Evolutionary conservation across 1,140 invertebrate species (phyloP), one percentile per base, ranked within the genome.

Genomic region (Colletes latitarsis): DNA sequence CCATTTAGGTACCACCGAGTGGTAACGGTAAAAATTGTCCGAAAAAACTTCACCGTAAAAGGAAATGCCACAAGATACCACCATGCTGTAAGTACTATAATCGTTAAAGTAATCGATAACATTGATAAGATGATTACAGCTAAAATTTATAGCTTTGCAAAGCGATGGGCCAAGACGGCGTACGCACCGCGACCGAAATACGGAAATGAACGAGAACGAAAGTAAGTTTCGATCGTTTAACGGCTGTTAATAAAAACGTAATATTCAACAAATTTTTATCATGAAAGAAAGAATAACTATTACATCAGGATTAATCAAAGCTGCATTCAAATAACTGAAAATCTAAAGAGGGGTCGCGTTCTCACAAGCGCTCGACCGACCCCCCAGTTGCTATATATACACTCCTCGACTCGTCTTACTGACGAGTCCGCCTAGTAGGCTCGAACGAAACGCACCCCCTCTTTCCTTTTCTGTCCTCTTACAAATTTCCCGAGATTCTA

Each of bases 1-100:
- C 8, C 14, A 41, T 57, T 8, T n/a, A 86, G 85, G 17, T 70
- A 10, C 14, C 53, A 41, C 12, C 69, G 15, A 57, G n/a, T 41
- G 77, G 63, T 14, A 72, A 63, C 5, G 97, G 97, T 9, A 95
- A 94, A 82, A 92, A 89, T 4, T 97, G 97, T 89, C 96, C 96
- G 1, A 94, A 93, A 78, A 95, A 95, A 83, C 83, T 95, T 66
- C 86, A 94, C 0, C 93, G 93, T 66, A 93, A 88, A 83, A 94
- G 92, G 87, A 94, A 93, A 78, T 95, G 95, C 77, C 89, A 81
- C 14, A 93, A 92, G 82, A 70, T 93, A 10, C 87, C 87, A 17
- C 89, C 91, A 3, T 94, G 93, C 62, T 89, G 93, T 93, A 89
- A 92, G 88, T 89, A 76, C 58, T 67, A 63, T 46, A 15, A 68